Base-by-base conservation (phyloP, 2,113 vertebrate genomes). In the Anhinga rufa region DNA sequence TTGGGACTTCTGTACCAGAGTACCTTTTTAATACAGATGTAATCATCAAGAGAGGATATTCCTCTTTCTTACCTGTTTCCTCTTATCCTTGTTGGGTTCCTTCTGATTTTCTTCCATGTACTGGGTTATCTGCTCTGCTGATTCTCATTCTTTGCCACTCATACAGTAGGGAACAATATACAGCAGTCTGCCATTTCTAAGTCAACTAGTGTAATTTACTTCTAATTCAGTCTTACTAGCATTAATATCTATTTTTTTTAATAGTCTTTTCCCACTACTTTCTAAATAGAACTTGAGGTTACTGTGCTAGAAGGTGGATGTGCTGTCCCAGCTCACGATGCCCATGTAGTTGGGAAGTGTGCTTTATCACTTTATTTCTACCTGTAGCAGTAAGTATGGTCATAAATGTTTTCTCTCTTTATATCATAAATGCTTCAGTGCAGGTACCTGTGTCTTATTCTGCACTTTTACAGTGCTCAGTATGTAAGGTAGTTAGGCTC, bases 91-190 rank as follows among this genome's bases (percentile, higher is more conserved):
- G 24, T 57, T 36, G 80, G 24, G 36, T 40, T 40, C 34, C 31
- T 51, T 18, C 36, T 36, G 36, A 25, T 66, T 74, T 83, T 77
- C 31, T 70, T 5, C 32, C 10, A 0, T 26, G 8, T 26, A 3
- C 14, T 31, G 40, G 19, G 19, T 31, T 64, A 11, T n/a, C 15
- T 40, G 57, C 28, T 18, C 19, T 1, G 2, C 40, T n/a, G 60
- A 55, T 51, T 71, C 32, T 32, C 4, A 0, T 36, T 65, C 34
- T 57, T n/a, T 64, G n/a, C 29, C 2, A 0, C 38, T 85, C 28
- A 3, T 69, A 34, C 36, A 69, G 13, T 31, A 15, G 34, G 44
- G 14, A 71, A 25, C 32, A 25, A 15, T 38, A 34, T 52, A 17
- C 22, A 55, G 19, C 29, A 34, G 24, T 29, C 19, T 70, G 14